Conservation (phyloP, 2,797 vertebrate species). For the Chelmon rostratus region DNA sequence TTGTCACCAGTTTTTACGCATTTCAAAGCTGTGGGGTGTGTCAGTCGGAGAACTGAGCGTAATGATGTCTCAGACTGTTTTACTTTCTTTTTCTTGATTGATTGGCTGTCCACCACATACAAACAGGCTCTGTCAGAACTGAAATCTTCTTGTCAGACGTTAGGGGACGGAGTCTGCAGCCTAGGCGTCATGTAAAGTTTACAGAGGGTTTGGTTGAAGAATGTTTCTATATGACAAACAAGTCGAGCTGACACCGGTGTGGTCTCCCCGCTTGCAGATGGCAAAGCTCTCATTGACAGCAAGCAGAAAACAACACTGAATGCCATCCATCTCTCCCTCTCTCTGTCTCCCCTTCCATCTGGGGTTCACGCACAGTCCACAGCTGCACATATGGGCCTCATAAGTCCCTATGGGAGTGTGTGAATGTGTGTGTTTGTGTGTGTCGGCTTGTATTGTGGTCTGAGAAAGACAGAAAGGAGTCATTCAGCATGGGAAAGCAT, state of each 20-base stretch:
- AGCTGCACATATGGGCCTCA: slow-evolving; percentile 78
- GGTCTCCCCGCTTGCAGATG: slow-evolving; percentile 68
- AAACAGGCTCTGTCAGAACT: neutral
- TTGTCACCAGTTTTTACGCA: slow-evolving; percentile 11
- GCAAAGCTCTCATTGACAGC: slow-evolving; percentile 65
- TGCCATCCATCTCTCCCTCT: slow-evolving; percentile 58
- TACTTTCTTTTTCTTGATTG: neutral
- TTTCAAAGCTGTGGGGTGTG: slow-evolving; percentile 19
- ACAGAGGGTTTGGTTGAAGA: slow-evolving; percentile 47
- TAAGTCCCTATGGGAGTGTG: slow-evolving; percentile 45
- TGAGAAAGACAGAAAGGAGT: slow-evolving; percentile 24
- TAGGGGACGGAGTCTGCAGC: no score
- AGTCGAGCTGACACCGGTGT: slow-evolving; percentile 54
- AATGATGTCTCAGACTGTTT: neutral
- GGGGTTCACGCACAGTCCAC: slow-evolving; percentile 71
- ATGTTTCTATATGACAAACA: slow-evolving; percentile 57
- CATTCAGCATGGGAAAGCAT: neutral
- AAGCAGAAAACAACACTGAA: slow-evolving; percentile 68
- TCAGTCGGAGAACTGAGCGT: neutral
- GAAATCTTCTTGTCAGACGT: slow-evolving; percentile 34
- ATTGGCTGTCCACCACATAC: neutral
- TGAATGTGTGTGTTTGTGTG: neutral
- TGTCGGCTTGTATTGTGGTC: slow-evolving; percentile 31
- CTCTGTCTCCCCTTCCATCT: slow-evolving; percentile 48
- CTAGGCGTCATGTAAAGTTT: slow-evolving; percentile 32